phyloP scores from a whole-genome alignment of 1,140 invertebrate species.

The Zaprionus davidi region DNA sequence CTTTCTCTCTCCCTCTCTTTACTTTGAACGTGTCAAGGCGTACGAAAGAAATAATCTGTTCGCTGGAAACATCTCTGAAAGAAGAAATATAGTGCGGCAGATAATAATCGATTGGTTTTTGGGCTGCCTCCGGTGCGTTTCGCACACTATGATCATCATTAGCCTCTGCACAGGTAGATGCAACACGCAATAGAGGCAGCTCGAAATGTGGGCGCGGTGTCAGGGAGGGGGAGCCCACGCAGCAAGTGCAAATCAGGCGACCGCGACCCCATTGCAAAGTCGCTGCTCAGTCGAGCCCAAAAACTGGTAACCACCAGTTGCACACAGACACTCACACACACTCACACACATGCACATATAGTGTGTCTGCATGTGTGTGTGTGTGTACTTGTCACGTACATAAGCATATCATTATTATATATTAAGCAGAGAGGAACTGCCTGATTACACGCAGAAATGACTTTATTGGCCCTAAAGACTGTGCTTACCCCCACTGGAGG shows the following conservation, averaged over 20 bases:
- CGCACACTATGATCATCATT: constrained; percentile 79
- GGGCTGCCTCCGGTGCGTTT: constrained; percentile 69
- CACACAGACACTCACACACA: constrained; percentile 18
- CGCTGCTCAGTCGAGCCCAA: constrained; percentile 21
- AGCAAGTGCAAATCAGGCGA: constrained; percentile 63
- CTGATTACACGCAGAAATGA: constrained; percentile 23
- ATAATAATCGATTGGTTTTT: constrained; percentile 81
- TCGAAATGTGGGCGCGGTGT: constrained; percentile 66
- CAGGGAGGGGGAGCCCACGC: constrained; percentile 51
- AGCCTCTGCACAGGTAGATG: constrained; percentile 40
- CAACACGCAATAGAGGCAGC: constrained; percentile 29
- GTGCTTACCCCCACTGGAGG: constrained; percentile 1
- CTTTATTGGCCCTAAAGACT: constrained; percentile 36
- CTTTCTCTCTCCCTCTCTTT: not conserved
- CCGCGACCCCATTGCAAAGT: constrained; percentile 23
- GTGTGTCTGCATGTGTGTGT: not conserved
- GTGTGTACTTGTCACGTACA: constrained; percentile 28
- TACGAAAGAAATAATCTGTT: constrained; percentile 75
- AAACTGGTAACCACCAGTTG: constrained; percentile 19
- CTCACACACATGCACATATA: not conserved
- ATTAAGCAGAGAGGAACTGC: constrained; percentile 19
- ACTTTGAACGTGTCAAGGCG: constrained; percentile 68
- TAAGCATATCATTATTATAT: constrained; percentile 22
- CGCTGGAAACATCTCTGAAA: constrained; percentile 49
- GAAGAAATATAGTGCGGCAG: constrained; percentile 68